phyloP scores from a whole-genome alignment of 2,888 invertebrate species.

The Malachius bipustulatus region DNA sequence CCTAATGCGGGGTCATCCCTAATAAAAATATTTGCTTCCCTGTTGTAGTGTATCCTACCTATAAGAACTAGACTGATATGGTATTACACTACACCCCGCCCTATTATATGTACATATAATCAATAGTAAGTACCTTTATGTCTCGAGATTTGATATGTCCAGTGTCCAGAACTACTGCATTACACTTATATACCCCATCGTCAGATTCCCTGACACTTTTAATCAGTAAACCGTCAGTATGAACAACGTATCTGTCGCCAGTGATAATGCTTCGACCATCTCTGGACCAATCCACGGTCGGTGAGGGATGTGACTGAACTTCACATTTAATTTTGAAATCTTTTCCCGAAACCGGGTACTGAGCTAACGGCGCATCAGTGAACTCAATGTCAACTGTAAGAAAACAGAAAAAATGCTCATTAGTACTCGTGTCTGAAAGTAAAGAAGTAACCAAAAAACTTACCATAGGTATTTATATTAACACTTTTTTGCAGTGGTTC shows the following conservation, averaged over 20 bases:
- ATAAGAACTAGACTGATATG: too few relatives aligned
- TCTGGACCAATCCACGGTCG: slow-evolving; percentile 76
- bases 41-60: too few relatives aligned
- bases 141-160: slow-evolving; percentile 66
- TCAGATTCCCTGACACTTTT: slow-evolving; percentile 68
- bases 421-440: slow-evolving; percentile 1
- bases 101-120: slow-evolving; percentile 1
- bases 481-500: slow-evolving; percentile 54
- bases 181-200: slow-evolving; percentile 76
- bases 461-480: slow-evolving; percentile 60
- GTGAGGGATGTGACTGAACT: slow-evolving; percentile 74
- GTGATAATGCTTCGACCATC: slow-evolving; percentile 59
- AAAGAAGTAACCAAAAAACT: slow-evolving; percentile 27
- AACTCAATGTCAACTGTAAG: slow-evolving; percentile 67
- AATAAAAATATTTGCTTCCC: too few relatives aligned
- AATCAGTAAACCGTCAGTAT: slow-evolving; percentile 64
- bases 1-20: too few relatives aligned
- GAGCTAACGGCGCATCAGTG: slow-evolving; percentile 73
- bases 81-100: not conserved
- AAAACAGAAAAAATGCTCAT: slow-evolving; percentile 32
- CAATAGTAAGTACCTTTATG: slow-evolving; percentile 49
- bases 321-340: slow-evolving; percentile 71
- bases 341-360: slow-evolving; percentile 64
- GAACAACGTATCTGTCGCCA: slow-evolving; percentile 60
- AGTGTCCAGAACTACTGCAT: slow-evolving; percentile 72